Conservation (phyloP, 2,888 invertebrate genomes). For the Plemyria rubiginata region DNA sequence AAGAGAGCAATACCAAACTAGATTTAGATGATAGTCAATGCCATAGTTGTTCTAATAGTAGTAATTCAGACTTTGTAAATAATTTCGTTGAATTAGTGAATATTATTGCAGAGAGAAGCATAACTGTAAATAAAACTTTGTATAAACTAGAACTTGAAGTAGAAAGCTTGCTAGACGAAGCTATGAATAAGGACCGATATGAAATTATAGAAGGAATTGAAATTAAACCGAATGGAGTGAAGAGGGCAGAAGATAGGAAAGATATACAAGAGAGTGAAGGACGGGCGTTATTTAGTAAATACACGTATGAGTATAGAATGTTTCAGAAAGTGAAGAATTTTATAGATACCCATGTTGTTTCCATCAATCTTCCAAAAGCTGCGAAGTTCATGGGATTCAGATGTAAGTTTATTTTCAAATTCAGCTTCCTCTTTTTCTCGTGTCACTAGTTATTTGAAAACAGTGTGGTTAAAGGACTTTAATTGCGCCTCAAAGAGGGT, state of each 20-base stretch:
- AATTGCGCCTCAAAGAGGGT: no score
- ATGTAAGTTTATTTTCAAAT: conserved; percentile 74
- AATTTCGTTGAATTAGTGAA: conserved; percentile 64
- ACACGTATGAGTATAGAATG: conserved; percentile 81
- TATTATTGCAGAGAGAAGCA: conserved; percentile 60
- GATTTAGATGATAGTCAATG: conserved; percentile 70
- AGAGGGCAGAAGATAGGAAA: conserved; percentile 26
- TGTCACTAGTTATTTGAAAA: no score
- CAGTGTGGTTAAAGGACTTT: no score
- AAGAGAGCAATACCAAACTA: conserved; percentile 71
- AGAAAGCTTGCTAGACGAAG: conserved; percentile 84
- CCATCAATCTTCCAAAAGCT: conserved; percentile 88
- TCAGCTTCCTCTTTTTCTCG: no score
- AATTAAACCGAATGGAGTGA: conserved; percentile 62
- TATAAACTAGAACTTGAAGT: conserved; percentile 77
- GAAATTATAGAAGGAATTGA: conserved; percentile 86
- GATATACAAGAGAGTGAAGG: conserved; percentile 49
- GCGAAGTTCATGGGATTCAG: conserved; percentile 87
- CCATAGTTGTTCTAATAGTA: conserved; percentile 78
- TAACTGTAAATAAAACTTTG: conserved; percentile 69
- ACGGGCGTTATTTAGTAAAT: conserved; percentile 70
- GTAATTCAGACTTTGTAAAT: conserved; percentile 55
- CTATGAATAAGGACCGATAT: conserved; percentile 81
- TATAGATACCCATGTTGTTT: conserved; percentile 85
- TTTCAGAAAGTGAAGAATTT: conserved; percentile 85